Evolutionary conservation across 1,140 invertebrate genomes (phyloP), one percentile per base, ranked within the genome.

Genomic region (Brachionus sp.): DNA sequence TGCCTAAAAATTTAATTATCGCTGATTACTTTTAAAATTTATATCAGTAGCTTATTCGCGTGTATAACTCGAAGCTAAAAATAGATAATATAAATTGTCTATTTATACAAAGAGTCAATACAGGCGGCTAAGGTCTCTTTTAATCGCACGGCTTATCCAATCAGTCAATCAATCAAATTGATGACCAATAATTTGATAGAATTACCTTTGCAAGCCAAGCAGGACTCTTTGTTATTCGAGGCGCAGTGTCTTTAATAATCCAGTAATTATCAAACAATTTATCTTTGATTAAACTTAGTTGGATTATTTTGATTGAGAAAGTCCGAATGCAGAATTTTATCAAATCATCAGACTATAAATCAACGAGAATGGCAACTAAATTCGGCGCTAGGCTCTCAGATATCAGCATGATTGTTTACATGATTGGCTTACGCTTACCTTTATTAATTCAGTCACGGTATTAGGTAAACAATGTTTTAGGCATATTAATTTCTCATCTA

Each of bases 231-330:
- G 70, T 44, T 75, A 29, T 25, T 19, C 25, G 13, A 68, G 35
- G 25, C 25, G 35, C 23, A 6, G 19, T 66, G 12, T 73, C 37
- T 75, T 46, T 75, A 75, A 75, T 75, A 75, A 75, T 75, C 70
- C 70, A 75, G 16, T 75, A 75, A 75, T 75, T 75, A 75, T 75
- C 70, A 75, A 75, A 75, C 39, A 75, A 75, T 75, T 46, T 75
- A 75, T 75, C 70, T 75, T 75, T 75, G 70, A 75, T 75, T 75
- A 75, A 46, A 42, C 68, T 73, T 73, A 73, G 68, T 73, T 42
- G 68, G 68, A 73, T 68, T 68, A 73, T 73, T 70, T 68, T 70
- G 68, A 73, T 73, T 73, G 39, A 73, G 23, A 75, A 75, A 50
- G 70, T 35, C 5, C 19, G 25, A 16, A 70, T 12, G 35, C 23